phyloP scores from a whole-genome alignment of 2,113 vertebrate genomes.

The Opisthocomus hoazin region DNA sequence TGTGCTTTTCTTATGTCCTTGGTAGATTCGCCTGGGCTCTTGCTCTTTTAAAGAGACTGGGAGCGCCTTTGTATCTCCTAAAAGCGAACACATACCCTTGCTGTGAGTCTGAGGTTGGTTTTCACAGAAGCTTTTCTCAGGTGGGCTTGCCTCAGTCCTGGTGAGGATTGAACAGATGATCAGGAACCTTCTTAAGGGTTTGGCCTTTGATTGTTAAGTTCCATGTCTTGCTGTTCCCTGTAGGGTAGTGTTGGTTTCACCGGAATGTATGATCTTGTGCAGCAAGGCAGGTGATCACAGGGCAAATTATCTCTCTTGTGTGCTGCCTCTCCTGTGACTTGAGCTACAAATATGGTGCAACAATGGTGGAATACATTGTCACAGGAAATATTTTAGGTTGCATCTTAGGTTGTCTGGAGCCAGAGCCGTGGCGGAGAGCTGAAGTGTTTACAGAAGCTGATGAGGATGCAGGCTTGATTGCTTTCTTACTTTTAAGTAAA shows the following conservation, averaged over 20 bases:
- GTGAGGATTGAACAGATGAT: background rate
- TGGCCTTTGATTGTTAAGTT: background rate
- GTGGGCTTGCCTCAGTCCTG: background rate
- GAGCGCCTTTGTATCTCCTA: background rate
- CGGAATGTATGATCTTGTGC: background rate
- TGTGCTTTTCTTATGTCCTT: background rate
- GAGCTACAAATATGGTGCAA: background rate
- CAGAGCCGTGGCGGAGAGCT: background rate
- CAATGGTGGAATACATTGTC: background rate
- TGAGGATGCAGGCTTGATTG: background rate
- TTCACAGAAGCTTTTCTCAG: background rate
- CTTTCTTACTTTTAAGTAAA: conserved; percentile 55
- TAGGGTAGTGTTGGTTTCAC: background rate
- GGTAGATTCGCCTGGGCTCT: background rate
- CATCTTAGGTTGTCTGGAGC: background rate
- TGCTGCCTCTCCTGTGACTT: background rate
- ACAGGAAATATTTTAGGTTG: background rate
- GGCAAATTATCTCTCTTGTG: background rate
- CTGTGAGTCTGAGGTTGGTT: background rate
- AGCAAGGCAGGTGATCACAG: background rate
- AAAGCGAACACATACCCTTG: background rate
- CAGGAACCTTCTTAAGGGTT: background rate
- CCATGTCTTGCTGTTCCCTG: background rate
- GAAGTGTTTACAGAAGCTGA: background rate
- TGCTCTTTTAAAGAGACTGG: background rate